Conservation (phyloP, 1,140 invertebrate species). For the Brachionus koreanus region DNA sequence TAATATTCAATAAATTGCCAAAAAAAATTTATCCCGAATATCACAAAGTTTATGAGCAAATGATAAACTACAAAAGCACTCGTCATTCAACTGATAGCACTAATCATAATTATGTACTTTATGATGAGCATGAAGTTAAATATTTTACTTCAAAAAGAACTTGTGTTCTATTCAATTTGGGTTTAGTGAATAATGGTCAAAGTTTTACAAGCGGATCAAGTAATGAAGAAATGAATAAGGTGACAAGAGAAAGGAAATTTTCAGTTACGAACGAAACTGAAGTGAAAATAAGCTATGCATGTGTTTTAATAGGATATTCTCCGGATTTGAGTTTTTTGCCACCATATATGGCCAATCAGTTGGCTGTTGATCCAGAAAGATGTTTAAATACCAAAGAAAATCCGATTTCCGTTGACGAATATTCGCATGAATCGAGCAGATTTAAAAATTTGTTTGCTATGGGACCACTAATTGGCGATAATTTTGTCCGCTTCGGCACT, state of each 20-base stretch:
- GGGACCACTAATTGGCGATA: slow-evolving; percentile 80
- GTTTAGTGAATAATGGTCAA: background rate
- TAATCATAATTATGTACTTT: background rate
- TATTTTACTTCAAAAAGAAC: slow-evolving; percentile 40
- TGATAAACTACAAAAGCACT: slow-evolving; percentile 70
- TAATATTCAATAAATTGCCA: slow-evolving; percentile 67
- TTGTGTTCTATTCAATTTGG: slow-evolving; percentile 47
- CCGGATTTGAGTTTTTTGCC: slow-evolving; percentile 71
- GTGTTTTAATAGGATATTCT: slow-evolving; percentile 75
- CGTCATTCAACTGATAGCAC: background rate
- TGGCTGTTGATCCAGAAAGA: slow-evolving; percentile 66
- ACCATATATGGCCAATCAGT: slow-evolving; percentile 53
- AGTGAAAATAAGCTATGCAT: slow-evolving; percentile 67
- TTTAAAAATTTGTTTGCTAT: slow-evolving; percentile 75
- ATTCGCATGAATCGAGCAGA: slow-evolving; percentile 67
- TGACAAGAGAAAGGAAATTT: background rate
- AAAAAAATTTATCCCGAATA: slow-evolving; percentile 80
- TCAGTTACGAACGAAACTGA: background rate
- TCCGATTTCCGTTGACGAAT: slow-evolving; percentile 71
- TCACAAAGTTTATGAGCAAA: slow-evolving; percentile 67
- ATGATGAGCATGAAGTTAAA: slow-evolving; percentile 39
- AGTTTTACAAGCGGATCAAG: slow-evolving; percentile 23
- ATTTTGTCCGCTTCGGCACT: slow-evolving; percentile 78
- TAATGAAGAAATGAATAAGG: background rate
- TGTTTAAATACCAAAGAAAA: slow-evolving; percentile 73